Conservation (phyloP, 2,888 invertebrate genomes). For the Clistopyga incitator region DNA sequence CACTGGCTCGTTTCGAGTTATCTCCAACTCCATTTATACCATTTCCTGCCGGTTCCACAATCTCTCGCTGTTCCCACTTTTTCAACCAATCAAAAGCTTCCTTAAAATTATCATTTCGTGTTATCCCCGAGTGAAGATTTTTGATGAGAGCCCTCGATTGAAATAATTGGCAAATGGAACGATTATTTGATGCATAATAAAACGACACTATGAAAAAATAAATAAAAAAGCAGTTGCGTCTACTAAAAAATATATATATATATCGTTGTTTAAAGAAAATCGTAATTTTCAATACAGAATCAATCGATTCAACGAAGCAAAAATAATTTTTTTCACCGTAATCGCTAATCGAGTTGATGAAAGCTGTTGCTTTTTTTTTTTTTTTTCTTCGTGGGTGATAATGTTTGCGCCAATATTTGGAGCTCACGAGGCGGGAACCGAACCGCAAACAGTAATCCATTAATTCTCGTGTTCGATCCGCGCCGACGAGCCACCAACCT, state of each 20-base stretch:
- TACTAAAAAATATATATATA: background rate
- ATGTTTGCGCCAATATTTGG: conserved; percentile 8
- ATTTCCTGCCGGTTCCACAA: background rate
- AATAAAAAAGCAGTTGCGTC: background rate
- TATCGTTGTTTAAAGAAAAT: no score
- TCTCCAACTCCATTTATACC: conserved; percentile 22
- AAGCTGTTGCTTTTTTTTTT: background rate
- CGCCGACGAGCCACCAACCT: conserved; percentile 9
- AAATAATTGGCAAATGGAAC: conserved; percentile 2
- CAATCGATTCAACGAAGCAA: no score
- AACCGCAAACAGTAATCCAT: conserved; percentile 76
- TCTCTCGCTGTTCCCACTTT: background rate
- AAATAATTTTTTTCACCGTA: background rate
- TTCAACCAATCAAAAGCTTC: background rate
- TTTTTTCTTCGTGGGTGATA: background rate
- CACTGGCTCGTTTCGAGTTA: background rate
- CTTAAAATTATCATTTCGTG: conserved; percentile 22
- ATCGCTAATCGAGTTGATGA: background rate
- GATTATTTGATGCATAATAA: background rate
- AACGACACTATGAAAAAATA: background rate
- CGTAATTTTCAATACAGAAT: no score
- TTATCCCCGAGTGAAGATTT: background rate
- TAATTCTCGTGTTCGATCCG: conserved; percentile 70
- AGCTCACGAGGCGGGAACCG: conserved; percentile 47
- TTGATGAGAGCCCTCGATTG: background rate